phyloP scores from a whole-genome alignment of 23 tunicate species.

The Botrylloides violaceus region DNA sequence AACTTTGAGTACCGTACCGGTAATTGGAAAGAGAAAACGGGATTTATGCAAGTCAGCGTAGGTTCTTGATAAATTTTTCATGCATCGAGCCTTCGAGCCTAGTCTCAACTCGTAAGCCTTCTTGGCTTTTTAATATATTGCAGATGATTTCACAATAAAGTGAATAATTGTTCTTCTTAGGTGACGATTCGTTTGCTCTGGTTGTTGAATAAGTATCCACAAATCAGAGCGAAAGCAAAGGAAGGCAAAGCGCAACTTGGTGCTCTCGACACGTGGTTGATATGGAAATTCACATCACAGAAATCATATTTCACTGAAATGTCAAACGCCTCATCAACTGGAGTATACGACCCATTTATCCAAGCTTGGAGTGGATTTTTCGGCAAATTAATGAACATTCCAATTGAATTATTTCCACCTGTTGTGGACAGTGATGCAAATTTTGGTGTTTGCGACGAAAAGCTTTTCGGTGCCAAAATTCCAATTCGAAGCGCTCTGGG shows the following conservation, averaged over 20 bases:
- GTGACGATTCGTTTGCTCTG: constrained; percentile 72
- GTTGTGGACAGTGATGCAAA: constrained; percentile 59
- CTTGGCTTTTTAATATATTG: too few relatives aligned
- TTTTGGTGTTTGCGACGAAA: constrained; percentile 63
- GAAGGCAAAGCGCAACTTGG: constrained; percentile 78
- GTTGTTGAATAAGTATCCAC: constrained; percentile 67
- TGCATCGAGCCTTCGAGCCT: neutral
- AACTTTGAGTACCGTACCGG: too few relatives aligned
- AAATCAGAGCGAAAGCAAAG: constrained; percentile 26
- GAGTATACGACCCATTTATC: constrained; percentile 76
- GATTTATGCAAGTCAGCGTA: neutral
- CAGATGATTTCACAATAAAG: too few relatives aligned
- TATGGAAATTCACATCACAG: constrained; percentile 78
- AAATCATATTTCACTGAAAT: constrained; percentile 70
- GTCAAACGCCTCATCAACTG: constrained; percentile 81
- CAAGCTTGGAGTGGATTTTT: constrained; percentile 73
- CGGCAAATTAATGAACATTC: constrained; percentile 46
- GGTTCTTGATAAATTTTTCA: neutral
- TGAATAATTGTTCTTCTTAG: too few relatives aligned
- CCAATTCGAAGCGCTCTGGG: constrained; percentile 79
- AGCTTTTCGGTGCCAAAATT: constrained; percentile 56
- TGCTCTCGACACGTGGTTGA: constrained; percentile 85
- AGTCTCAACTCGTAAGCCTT: too few relatives aligned
- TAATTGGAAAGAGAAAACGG: neutral
- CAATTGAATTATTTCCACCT: constrained; percentile 56